Evolutionary conservation across 2,888 invertebrate species (phyloP).

Genomic region (Pristionchus arcanus): DNA sequence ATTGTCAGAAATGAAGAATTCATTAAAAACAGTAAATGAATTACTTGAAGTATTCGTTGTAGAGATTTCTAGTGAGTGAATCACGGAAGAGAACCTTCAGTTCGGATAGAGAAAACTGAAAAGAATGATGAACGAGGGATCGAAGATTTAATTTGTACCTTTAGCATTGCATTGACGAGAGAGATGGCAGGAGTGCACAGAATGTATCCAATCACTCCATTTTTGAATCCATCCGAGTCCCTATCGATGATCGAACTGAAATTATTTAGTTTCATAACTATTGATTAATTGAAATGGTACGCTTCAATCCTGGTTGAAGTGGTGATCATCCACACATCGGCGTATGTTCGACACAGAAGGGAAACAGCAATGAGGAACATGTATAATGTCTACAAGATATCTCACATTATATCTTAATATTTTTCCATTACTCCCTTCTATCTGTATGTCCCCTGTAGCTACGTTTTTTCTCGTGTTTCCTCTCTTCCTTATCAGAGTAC

Average conservation of each 20-base stretch:
- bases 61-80: slow-evolving; percentile 90
- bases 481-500: background rate
- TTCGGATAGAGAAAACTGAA: slow-evolving; percentile 91
- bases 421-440: background rate
- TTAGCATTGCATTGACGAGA: slow-evolving; percentile 92
- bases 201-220: slow-evolving; percentile 87
- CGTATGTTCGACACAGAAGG: slow-evolving; percentile 91
- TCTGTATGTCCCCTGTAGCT: background rate
- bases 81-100: slow-evolving; percentile 92
- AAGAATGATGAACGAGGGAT: background rate
- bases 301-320: slow-evolving; percentile 95
- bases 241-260: slow-evolving; percentile 93
- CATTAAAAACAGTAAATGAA: slow-evolving; percentile 77
- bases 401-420: background rate
- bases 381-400: slow-evolving; percentile 69
- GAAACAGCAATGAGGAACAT: slow-evolving; percentile 84
- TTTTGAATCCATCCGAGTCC: slow-evolving; percentile 87
- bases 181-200: slow-evolving; percentile 94
- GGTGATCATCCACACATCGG: slow-evolving; percentile 97
- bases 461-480: background rate
- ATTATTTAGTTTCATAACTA: slow-evolving; percentile 63
- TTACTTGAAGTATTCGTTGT: slow-evolving; percentile 94
- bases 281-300: slow-evolving; percentile 77
- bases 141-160: slow-evolving; percentile 81
- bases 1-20: background rate